These are phyloP conservation scores for Apeltes quadracus DNA, from an alignment of 2,113 vertebrate genomes.

Conservation along the genomic window DNA sequence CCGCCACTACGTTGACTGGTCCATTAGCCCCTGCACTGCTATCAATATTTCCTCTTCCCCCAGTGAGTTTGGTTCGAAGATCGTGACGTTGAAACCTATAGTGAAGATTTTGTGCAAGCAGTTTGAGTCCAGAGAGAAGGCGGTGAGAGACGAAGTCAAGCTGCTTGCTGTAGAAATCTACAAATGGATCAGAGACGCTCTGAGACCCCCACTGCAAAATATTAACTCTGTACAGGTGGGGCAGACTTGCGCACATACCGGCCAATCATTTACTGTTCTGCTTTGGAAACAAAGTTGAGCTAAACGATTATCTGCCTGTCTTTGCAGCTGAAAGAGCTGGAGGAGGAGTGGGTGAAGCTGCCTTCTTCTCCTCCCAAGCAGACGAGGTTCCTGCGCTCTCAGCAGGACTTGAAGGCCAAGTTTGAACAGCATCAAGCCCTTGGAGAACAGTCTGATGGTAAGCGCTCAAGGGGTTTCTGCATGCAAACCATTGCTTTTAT, in stretches of 20 bases:
- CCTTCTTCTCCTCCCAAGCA: slow-evolving; percentile 88
- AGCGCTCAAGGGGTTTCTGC: background rate
- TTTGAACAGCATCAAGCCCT: slow-evolving; percentile 92
- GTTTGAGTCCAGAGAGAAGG: slow-evolving; percentile 98
- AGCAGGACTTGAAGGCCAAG: slow-evolving; percentile 95
- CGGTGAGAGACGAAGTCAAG: slow-evolving; percentile 96
- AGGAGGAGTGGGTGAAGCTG: slow-evolving; percentile 97
- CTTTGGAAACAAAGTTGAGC: background rate
- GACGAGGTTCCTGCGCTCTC: slow-evolving; percentile 92
- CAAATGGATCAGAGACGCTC: slow-evolving; percentile 95
- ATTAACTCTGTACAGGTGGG: slow-evolving; percentile 96
- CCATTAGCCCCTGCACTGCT: too few species aligned
- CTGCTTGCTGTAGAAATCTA: slow-evolving; percentile 93
- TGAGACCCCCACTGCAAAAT: slow-evolving; percentile 90
- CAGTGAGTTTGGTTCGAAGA: slow-evolving; percentile 99
- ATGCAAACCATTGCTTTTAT: too few species aligned
- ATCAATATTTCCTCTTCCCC: background rate
- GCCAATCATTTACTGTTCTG: background rate
- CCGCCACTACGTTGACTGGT: too few species aligned
- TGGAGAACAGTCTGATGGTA: slow-evolving; percentile 89
- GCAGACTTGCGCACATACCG: background rate
- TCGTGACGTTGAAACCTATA: slow-evolving; percentile 94
- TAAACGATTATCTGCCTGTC: background rate
- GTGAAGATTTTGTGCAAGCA: slow-evolving; percentile 97
- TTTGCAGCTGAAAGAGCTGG: slow-evolving; percentile 93